Evolutionary conservation across 2,113 vertebrate genomes (phyloP).

Genomic region (Ondatra zibethicus): DNA sequence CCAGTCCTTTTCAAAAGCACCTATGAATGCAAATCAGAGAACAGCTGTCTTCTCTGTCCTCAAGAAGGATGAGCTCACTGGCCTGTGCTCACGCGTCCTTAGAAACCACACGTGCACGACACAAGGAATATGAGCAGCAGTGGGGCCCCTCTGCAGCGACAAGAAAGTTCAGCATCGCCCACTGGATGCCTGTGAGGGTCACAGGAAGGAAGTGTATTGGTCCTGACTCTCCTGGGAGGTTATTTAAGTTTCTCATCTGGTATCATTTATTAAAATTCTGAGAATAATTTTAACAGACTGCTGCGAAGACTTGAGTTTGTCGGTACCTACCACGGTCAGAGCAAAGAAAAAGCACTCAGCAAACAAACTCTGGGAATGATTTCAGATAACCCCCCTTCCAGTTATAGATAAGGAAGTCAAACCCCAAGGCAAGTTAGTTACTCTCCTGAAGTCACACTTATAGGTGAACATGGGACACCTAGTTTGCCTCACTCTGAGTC

Average conservation of each 20-base stretch:
- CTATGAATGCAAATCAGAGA: not conserved
- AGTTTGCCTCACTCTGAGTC: not conserved
- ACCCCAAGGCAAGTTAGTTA: not conserved
- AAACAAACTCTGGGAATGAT: not conserved
- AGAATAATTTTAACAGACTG: no score
- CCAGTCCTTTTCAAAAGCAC: not conserved
- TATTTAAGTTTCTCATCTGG: not conserved
- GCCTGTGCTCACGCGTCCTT: not conserved
- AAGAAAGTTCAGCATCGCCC: not conserved
- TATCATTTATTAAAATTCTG: not conserved
- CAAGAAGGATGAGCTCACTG: not conserved
- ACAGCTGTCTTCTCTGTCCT: not conserved
- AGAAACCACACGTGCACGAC: not conserved
- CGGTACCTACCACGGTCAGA: not conserved
- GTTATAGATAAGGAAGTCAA: not conserved
- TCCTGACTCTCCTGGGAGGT: not conserved
- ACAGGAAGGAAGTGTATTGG: not conserved
- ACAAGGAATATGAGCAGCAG: not conserved
- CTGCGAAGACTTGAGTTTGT: not conserved
- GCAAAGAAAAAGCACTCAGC: not conserved
- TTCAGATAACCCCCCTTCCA: not conserved
- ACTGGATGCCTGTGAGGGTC: not conserved
- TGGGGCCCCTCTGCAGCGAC: not conserved
- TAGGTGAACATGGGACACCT: not conserved
- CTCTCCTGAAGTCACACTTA: not conserved